A percentile compares a stretch with the other conserved stretches of the same genome.
Conservation (phyloP, 1,140 invertebrate genomes). For the Thrips palmi region DNA sequence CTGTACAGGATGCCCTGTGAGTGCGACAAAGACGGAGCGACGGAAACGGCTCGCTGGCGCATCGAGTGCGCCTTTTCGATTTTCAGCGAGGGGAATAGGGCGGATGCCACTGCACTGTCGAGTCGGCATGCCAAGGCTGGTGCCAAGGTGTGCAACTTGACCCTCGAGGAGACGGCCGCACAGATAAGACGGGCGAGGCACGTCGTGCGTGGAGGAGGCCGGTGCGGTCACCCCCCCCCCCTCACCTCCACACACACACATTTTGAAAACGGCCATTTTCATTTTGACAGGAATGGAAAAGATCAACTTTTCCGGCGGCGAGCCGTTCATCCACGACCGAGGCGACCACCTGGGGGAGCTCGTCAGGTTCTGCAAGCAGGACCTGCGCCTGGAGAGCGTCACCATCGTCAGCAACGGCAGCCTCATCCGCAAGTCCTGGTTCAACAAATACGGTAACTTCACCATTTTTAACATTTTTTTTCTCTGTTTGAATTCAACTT, state of each 20-base stretch:
- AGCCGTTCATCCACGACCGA: slow-evolving; percentile 23
- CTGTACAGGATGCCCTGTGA: too few species aligned
- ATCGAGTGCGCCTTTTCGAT: too few species aligned
- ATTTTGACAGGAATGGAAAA: slow-evolving; percentile 25
- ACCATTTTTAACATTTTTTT: background rate
- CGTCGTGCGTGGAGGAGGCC: too few species aligned
- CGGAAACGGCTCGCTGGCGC: too few species aligned
- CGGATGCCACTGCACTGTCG: too few species aligned
- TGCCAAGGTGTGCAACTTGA: too few species aligned
- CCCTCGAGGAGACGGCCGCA: too few species aligned
- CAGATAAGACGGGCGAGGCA: too few species aligned
- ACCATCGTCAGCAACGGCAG: slow-evolving; percentile 27
- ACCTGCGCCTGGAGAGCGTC: slow-evolving; percentile 22
- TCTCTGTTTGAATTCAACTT: background rate
- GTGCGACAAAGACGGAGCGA: too few species aligned
- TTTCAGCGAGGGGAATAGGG: too few species aligned
- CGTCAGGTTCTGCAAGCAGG: slow-evolving; percentile 23
- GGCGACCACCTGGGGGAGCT: slow-evolving; percentile 23
- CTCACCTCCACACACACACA: slow-evolving; percentile 2
- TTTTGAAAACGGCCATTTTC: slow-evolving; percentile 9
- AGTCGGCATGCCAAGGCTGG: too few species aligned
- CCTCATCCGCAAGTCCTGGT: slow-evolving; percentile 23
- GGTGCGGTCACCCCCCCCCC: too few species aligned
- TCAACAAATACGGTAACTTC: slow-evolving; percentile 21
- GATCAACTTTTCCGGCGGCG: slow-evolving; percentile 27